These are phyloP conservation scores for Cyaniris semiargus DNA, from an alignment of 2,888 invertebrate species.

Conservation along the genomic window DNA sequence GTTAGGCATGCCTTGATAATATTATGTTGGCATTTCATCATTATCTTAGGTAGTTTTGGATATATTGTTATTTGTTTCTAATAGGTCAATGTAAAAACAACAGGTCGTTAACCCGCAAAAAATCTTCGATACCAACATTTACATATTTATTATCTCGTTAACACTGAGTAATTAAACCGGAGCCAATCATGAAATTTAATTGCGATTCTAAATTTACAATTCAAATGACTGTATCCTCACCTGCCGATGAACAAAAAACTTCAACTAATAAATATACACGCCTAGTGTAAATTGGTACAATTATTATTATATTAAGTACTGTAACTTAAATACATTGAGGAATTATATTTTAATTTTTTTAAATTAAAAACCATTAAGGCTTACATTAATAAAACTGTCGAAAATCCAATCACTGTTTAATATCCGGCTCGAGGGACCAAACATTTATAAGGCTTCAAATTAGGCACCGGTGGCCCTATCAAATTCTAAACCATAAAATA, in stretches of 20 bases:
- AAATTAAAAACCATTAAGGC: neutral
- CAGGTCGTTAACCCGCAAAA: neutral
- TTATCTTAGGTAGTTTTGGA: neutral
- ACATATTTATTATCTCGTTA: constrained; percentile 10
- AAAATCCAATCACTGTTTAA: neutral
- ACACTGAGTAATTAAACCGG: neutral
- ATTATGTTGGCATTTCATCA: neutral
- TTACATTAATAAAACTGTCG: neutral
- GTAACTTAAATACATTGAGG: neutral
- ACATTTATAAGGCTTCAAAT: neutral
- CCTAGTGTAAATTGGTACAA: neutral
- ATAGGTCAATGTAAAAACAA: neutral
- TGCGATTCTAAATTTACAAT: constrained; percentile 4
- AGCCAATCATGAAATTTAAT: neutral
- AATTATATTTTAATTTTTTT: neutral
- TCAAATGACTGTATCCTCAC: constrained; percentile 2
- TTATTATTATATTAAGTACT: neutral
- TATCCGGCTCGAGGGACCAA: constrained; percentile 12
- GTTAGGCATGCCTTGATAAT: no score
- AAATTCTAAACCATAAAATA: neutral
- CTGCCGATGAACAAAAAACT: constrained; percentile 15
- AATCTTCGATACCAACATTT: constrained; percentile 5
- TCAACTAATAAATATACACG: neutral
- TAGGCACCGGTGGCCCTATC: neutral
- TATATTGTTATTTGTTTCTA: neutral